A percentile compares a stretch with the other conserved stretches of the same genome.
These are phyloP conservation scores for Bilobella aurantiaca DNA, from an alignment of 1,140 invertebrate genomes.

Conservation along the genomic window DNA sequence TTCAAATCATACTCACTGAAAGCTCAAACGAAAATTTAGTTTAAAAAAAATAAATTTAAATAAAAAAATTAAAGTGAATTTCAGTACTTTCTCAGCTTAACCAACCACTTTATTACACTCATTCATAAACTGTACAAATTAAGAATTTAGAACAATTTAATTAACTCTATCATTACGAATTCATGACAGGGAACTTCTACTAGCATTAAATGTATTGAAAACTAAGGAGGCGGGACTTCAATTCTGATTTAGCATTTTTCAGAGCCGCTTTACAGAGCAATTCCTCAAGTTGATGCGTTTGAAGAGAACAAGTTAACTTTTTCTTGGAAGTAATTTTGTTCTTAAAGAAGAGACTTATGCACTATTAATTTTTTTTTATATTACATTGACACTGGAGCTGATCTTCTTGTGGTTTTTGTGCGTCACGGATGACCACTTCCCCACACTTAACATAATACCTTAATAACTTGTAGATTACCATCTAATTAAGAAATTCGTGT, in stretches of 20 bases:
- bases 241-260: too few species aligned
- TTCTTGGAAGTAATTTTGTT: background rate
- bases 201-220: too few species aligned
- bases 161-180: too few species aligned
- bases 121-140: too few species aligned
- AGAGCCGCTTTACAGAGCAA: too few species aligned
- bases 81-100: background rate
- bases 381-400: slow-evolving; percentile 8
- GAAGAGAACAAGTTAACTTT: too few species aligned
- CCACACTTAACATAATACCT: background rate
- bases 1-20: background rate
- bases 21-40: background rate
- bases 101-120: too few species aligned
- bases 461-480: background rate
- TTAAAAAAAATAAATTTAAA: background rate
- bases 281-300: too few species aligned
- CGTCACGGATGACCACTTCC: background rate
- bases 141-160: too few species aligned
- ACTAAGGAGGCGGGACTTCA: too few species aligned
- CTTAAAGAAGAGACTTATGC: background rate
- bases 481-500: background rate
- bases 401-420: background rate
- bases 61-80: background rate
- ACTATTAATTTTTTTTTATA: background rate
- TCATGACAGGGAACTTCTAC: too few species aligned